Evolutionary conservation across 2,888 invertebrate species (phyloP), one percentile per base, ranked within the genome.

Genomic region (Amiota minor): DNA sequence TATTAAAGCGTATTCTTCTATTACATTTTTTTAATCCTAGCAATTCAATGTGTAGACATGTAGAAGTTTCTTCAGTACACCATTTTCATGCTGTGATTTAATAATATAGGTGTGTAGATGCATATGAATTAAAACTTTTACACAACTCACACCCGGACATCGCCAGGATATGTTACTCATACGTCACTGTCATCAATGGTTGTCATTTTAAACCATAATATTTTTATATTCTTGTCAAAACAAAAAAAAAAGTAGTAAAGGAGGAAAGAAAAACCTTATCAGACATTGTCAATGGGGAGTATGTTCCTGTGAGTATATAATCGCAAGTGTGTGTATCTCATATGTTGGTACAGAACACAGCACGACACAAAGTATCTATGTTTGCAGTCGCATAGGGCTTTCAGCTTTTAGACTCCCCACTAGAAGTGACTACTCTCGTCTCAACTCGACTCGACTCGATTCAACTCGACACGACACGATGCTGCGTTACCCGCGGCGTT

Each of bases 401-500:
- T 68, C 53, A 68, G 67, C 67, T 68, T 68, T 68, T 68, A 68
- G 67, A 46, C 67, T 23, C n/a, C 53, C 23, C 18, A 16, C 20
- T 23, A 68, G 50, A 68, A 53, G 49, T 23, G 62, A 61, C 18
- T 56, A 18, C 16, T 20, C 10, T 18, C 16, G 56, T 9, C 9
- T 55, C 55, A 18, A 59, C 23, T 59, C n/a, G 20, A 59, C 14
- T 16, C 59, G 59, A 59, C 59, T 35, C 56, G 59, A 75, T 70
- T 69, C 35, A 35, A 35, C 35, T 35, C 35, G 35, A 35, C 35
- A 18, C 20, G 9, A 20, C 20, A 59, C 16, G 59, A 20, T 59
- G 59, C 9, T 59, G 59, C 59, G 23, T 59, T 59, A 73, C 78
- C 78, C 72, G 76, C 70, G 76, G 78, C 75, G 78, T 76, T 75